Evolutionary conservation across 2,888 invertebrate genomes (phyloP).

Genomic region (Tenthredo distinguenda): DNA sequence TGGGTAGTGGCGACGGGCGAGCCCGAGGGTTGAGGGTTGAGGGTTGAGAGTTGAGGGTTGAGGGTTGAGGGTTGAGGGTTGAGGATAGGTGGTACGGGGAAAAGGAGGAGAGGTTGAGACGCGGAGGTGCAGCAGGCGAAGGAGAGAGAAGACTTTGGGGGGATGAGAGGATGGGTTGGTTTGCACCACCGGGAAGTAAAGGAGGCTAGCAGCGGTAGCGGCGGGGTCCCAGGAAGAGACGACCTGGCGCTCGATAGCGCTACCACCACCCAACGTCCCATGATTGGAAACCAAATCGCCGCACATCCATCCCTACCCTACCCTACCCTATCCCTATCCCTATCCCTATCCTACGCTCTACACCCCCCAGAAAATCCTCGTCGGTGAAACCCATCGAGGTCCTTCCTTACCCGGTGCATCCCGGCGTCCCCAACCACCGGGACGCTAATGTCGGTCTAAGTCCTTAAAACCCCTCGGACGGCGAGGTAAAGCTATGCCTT

Average conservation of each 20-base stretch:
- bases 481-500: conserved; percentile 60
- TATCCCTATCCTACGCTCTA: conserved; percentile 6
- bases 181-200: conserved; percentile 72
- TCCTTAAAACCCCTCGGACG: conserved; percentile 76
- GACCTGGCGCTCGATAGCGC: conserved; percentile 75
- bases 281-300: conserved; percentile 79
- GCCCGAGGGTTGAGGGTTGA: conserved; percentile 38
- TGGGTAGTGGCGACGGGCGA: conserved; percentile 58
- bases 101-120: conserved; percentile 61
- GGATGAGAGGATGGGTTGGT: conserved; percentile 71
- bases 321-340: neutral
- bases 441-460: conserved; percentile 77
- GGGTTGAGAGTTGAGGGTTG: conserved; percentile 49
- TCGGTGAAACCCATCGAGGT: conserved; percentile 48
- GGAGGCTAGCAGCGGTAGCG: conserved; percentile 65
- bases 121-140: conserved; percentile 59
- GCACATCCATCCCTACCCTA: conserved; percentile 76
- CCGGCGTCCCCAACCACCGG: conserved; percentile 65
- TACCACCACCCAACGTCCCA: conserved; percentile 76
- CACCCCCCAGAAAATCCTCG: conserved; percentile 59
- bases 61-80: conserved; percentile 53
- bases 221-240: conserved; percentile 71
- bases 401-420: conserved; percentile 49
- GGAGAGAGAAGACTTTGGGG: conserved; percentile 59
- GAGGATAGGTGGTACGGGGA: conserved; percentile 58